Conservation (phyloP, 2,797 vertebrate genomes). For the Periophthalmus magnuspinnatus region DNA sequence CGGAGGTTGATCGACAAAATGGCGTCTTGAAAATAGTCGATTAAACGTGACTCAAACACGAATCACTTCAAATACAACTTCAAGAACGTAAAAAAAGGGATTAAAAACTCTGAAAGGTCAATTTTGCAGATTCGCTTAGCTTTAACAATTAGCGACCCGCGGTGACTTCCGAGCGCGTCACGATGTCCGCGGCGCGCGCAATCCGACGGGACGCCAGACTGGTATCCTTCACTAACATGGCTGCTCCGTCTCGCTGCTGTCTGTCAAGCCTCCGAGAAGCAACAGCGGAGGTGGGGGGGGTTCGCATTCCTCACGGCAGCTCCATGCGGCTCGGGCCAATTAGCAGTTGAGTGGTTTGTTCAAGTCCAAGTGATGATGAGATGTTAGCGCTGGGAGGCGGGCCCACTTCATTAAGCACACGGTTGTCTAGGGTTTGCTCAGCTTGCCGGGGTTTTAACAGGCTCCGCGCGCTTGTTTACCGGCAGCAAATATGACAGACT, state of each 20-base stretch:
- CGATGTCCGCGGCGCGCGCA: slow-evolving; percentile 24
- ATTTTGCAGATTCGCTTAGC: neutral
- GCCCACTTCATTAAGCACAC: slow-evolving; percentile 75
- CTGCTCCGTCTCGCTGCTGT: slow-evolving; percentile 59
- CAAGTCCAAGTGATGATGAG: slow-evolving; percentile 74
- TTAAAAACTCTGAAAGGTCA: too few relatives aligned
- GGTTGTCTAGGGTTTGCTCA: slow-evolving; percentile 73
- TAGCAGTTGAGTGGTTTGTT: slow-evolving; percentile 75
- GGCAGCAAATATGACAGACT: slow-evolving; percentile 75
- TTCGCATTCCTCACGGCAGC: slow-evolving; percentile 70
- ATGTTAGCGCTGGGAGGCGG: slow-evolving; percentile 72
- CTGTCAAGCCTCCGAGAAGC: slow-evolving; percentile 68
- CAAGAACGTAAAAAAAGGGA: too few relatives aligned
- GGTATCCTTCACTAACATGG: slow-evolving; percentile 62
- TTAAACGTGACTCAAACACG: too few relatives aligned
- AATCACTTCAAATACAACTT: too few relatives aligned
- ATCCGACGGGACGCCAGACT: slow-evolving; percentile 56
- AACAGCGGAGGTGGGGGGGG: slow-evolving; percentile 68
- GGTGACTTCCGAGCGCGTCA: slow-evolving; percentile 25
- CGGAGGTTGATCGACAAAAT: too few relatives aligned
- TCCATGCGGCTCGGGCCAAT: slow-evolving; percentile 72
- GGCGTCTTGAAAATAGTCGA: too few relatives aligned
- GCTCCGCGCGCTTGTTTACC: slow-evolving; percentile 72
- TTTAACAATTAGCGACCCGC: neutral
- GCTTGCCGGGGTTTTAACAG: slow-evolving; percentile 73